Evolutionary conservation across 2,797 vertebrate genomes (phyloP).

Genomic region (Petrocephalus sullivani): DNA sequence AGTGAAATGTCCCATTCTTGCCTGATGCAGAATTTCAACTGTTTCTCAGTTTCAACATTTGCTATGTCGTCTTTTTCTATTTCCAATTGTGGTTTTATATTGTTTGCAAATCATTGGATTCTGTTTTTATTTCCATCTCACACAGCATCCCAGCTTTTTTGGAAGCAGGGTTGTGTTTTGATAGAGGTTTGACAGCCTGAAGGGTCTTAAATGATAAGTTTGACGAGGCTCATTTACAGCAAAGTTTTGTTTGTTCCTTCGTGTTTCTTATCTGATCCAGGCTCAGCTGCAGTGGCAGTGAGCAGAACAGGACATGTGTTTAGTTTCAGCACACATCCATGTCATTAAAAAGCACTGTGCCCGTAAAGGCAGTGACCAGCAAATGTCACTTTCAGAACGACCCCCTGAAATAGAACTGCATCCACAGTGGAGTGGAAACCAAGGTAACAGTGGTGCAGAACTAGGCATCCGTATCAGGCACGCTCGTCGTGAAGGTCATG

Average conservation of each 20-base stretch:
- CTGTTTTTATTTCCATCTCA: too few relatives aligned
- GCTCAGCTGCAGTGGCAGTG: not conserved
- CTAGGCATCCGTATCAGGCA: not conserved
- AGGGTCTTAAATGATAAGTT: not conserved
- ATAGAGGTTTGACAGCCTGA: not conserved
- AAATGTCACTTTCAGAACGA: not conserved
- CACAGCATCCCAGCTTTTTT: too few relatives aligned
- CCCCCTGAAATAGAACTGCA: not conserved
- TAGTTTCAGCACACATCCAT: not conserved
- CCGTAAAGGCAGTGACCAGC: not conserved
- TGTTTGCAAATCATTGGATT: too few relatives aligned
- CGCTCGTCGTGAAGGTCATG: not conserved
- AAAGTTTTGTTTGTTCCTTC: not conserved
- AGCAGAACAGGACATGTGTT: not conserved
- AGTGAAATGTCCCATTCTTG: too few relatives aligned
- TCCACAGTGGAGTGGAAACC: not conserved
- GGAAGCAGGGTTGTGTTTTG: not conserved
- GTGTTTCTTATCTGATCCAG: not conserved
- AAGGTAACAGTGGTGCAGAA: not conserved
- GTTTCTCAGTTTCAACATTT: too few relatives aligned
- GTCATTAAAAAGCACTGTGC: not conserved
- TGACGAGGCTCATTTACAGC: not conserved
- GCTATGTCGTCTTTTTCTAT: too few relatives aligned
- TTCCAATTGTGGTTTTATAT: too few relatives aligned
- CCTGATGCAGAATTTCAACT: too few relatives aligned